A percentile compares a stretch with the other conserved stretches of the same genome.
These are phyloP conservation scores for Ascaphus truei DNA, from an alignment of 2,113 vertebrate species.

Conservation along the genomic window DNA sequence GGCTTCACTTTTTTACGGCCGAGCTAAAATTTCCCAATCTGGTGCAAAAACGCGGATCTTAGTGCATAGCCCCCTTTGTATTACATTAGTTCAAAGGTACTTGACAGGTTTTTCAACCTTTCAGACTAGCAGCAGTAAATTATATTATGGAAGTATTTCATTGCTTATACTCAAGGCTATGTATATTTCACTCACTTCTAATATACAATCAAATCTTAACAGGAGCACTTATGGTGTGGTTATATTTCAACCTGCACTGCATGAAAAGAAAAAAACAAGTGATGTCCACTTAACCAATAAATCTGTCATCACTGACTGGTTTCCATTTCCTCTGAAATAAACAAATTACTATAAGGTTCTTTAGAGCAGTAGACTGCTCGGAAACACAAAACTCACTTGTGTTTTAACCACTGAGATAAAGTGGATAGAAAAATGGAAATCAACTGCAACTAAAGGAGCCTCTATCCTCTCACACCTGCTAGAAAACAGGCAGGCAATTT, in stretches of 20 bases:
- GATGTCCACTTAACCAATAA: constrained; percentile 77
- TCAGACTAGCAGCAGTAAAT: not conserved
- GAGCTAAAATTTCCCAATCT: too few species aligned
- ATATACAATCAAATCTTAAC: constrained; percentile 41
- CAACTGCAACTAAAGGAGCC: constrained; percentile 56
- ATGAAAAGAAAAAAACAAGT: constrained; percentile 40
- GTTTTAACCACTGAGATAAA: constrained; percentile 66
- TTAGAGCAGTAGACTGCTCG: constrained; percentile 67
- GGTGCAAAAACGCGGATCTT: too few species aligned
- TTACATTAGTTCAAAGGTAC: not conserved
- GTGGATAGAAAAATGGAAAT: constrained; percentile 67
- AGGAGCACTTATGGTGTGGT: constrained; percentile 48
- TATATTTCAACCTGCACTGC: constrained; percentile 52
- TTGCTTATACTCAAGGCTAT: not conserved
- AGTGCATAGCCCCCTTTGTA: too few species aligned
- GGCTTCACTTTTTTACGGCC: too few species aligned
- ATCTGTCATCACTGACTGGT: constrained; percentile 76
- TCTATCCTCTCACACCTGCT: constrained; percentile 62
- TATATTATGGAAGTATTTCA: constrained; percentile 22
- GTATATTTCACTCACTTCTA: not conserved
- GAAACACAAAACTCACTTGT: constrained; percentile 72
- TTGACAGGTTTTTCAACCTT: constrained; percentile 3
- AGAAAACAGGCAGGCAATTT: constrained; percentile 51
- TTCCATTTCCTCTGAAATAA: constrained; percentile 78
- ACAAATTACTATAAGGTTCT: constrained; percentile 69